Base-by-base conservation (phyloP, 1,140 invertebrate species). In the Platorchestia sp. region DNA sequence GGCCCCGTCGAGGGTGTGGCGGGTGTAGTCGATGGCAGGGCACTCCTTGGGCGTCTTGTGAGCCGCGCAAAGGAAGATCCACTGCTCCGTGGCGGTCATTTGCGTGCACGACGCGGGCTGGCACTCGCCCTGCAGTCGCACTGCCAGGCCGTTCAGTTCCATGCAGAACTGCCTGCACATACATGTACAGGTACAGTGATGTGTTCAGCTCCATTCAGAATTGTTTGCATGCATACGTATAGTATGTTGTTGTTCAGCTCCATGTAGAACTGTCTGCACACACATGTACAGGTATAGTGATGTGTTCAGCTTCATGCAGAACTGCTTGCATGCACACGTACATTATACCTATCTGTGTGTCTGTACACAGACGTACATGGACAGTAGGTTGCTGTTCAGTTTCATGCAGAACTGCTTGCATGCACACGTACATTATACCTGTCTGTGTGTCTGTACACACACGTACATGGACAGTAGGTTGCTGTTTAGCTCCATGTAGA, bases 1-100 rank as follows among this genome's bases (percentile, higher is more conserved):
- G 95, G 99, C 99, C 42, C 99, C 99, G 97, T 99, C 99, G 95
- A 99, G 97, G n/a, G 99, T 99, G 97, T 99, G 99, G 96, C 99
- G 97, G 0, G 99, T 99, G 97, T 99, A 99, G 97, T 99, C 99
- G 97, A 99, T 99, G 42, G 99, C 99, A 95, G 99, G 99, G 97
- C 99, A 99, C 98, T 99, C 99, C 97, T 99, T 99, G 44, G 99
- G 99, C 96, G 99, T 99, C 98, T 99, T 99, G 97, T 99, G 99
- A 93, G 99, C 99, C 95, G 99, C 99, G 98, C 99, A 99, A 59
- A 99, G 97, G 97, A 99, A 99, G 97, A 99, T 99, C 99, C 99
- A 99, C 97, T 99, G 99, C 97, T 99, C 99, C 41, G 99, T 99
- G 7, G 99, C 99, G 89, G 99, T 99, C 99, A 99, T 99, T 97